A percentile compares a stretch with the other conserved stretches of the same genome.
Conservation (phyloP, 2,888 invertebrate species). For the Hypena proboscidalis region DNA sequence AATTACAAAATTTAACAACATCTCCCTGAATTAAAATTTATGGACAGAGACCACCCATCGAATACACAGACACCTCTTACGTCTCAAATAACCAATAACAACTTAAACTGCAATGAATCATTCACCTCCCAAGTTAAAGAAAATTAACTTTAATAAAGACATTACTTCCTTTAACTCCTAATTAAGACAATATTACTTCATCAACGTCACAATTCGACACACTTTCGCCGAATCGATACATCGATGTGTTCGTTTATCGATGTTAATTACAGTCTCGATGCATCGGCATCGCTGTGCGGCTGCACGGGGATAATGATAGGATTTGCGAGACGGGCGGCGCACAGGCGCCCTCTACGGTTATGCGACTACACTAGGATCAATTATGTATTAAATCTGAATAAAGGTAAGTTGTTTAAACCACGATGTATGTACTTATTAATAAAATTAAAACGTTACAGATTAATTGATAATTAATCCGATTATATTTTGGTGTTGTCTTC, state of each 20-base stretch:
- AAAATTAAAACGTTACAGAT: too few relatives aligned
- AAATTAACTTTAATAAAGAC: neutral
- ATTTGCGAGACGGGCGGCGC: constrained; percentile 25
- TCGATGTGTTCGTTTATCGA: constrained; percentile 34
- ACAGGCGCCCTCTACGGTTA: too few relatives aligned
- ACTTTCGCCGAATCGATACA: constrained; percentile 31
- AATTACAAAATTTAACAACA: too few relatives aligned
- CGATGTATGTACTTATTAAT: too few relatives aligned
- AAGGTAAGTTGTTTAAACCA: neutral
- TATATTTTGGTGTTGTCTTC: too few relatives aligned
- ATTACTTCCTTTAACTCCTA: neutral
- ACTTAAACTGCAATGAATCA: too few relatives aligned
- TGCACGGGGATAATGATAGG: constrained; percentile 41
- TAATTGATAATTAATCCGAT: too few relatives aligned
- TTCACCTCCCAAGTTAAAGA: neutral
- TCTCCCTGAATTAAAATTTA: too few relatives aligned
- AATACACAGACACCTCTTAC: too few relatives aligned
- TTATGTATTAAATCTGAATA: neutral
- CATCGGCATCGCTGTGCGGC: constrained; percentile 9
- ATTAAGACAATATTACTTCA: constrained; percentile 7
- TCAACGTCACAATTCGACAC: constrained; percentile 24
- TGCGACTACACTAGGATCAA: too few relatives aligned
- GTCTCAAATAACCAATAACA: too few relatives aligned
- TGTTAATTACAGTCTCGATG: constrained; percentile 25
- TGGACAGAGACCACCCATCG: too few relatives aligned